Evolutionary conservation across 2,797 vertebrate genomes (phyloP).

Genomic region (Gila robusta): DNA sequence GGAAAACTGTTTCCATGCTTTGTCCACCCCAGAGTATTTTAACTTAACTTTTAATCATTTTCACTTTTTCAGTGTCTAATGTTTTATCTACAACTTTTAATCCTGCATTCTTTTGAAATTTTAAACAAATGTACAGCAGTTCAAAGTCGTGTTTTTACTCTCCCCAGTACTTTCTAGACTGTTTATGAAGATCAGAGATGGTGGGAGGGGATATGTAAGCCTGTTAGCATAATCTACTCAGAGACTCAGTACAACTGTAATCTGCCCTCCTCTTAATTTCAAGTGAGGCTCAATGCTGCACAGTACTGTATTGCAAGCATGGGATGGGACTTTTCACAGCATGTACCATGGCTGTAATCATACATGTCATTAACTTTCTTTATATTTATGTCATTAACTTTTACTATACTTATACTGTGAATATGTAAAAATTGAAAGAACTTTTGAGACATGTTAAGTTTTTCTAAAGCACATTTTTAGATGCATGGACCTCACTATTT

Average conservation of each 20-base stretch:
- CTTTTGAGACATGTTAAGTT: neutral
- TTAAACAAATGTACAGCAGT: neutral
- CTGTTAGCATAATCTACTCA: slow-evolving; percentile 72
- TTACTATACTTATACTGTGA: neutral
- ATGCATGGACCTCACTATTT: neutral
- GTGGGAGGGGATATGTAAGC: slow-evolving; percentile 58
- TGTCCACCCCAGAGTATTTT: neutral
- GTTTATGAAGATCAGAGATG: slow-evolving; percentile 43
- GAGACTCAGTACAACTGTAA: slow-evolving; percentile 64
- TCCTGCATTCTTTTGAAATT: neutral
- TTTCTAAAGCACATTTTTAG: neutral
- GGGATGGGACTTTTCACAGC: neutral
- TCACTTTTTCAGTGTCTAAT: neutral
- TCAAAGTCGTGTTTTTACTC: neutral
- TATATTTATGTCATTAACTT: neutral
- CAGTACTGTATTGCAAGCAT: neutral
- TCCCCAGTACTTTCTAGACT: neutral
- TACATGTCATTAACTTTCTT: neutral
- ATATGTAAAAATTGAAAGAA: neutral
- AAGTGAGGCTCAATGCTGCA: neutral
- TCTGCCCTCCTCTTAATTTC: slow-evolving; percentile 39
- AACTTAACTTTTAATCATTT: neutral
- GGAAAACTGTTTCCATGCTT: neutral
- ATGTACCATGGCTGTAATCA: neutral
- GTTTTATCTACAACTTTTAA: neutral